These are phyloP conservation scores for Squalus acanthias DNA, from an alignment of 2,797 vertebrate species.

Conservation along the genomic window DNA sequence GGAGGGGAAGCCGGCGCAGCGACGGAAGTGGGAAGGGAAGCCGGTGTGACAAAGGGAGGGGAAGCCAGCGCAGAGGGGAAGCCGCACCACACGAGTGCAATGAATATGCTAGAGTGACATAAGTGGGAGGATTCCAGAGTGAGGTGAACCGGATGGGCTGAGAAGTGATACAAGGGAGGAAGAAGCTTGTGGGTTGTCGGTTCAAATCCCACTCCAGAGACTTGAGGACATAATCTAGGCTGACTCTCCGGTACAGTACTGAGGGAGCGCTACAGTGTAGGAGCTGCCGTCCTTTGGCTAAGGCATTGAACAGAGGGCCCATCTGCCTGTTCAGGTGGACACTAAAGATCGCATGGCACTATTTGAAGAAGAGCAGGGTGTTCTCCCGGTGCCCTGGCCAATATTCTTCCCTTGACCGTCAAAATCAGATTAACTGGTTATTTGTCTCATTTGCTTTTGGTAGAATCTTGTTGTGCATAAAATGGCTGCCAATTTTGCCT, in stretches of 20 bases:
- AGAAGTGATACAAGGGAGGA: background rate
- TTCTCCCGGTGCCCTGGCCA: too few species aligned
- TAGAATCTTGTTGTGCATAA: too few species aligned
- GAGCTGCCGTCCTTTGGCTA: background rate
- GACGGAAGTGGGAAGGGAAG: too few species aligned
- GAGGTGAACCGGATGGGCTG: background rate
- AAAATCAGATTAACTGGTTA: background rate
- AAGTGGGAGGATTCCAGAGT: background rate
- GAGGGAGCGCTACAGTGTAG: background rate
- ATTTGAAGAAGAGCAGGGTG: too few species aligned
- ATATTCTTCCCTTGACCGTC: constrained; percentile 39
- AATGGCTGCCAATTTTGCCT: too few species aligned
- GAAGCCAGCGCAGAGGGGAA: background rate
- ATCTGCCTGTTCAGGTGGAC: too few species aligned
- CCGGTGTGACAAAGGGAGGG: too few species aligned
- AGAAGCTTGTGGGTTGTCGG: background rate
- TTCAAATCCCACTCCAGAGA: background rate
- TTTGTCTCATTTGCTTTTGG: too few species aligned
- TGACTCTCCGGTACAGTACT: background rate
- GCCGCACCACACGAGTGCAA: background rate
- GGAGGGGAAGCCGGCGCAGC: too few species aligned
- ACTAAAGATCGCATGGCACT: too few species aligned
- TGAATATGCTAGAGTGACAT: background rate
- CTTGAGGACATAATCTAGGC: background rate
- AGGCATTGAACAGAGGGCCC: too few species aligned